phyloP scores from a whole-genome alignment of 1,140 invertebrate genomes.

The Agrypnia vestita region DNA sequence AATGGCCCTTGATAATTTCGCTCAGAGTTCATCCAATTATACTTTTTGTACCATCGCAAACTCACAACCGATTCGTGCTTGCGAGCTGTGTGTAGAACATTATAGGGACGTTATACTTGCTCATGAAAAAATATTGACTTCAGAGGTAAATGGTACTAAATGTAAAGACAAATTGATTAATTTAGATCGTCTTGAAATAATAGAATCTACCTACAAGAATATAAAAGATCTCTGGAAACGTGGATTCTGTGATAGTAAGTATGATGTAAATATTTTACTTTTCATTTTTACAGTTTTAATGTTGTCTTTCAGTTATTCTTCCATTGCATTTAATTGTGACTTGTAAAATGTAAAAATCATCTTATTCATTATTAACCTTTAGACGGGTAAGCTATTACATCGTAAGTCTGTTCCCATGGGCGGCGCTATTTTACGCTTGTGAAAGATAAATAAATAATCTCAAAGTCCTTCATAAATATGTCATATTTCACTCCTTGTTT shows the following conservation, averaged over 20 bases:
- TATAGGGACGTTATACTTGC: conserved; percentile 70
- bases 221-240: conserved; percentile 71
- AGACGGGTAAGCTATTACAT: too few relatives aligned
- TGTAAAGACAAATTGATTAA: conserved; percentile 72
- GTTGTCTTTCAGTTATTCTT: too few relatives aligned
- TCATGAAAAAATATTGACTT: conserved; percentile 69
- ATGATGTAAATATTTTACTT: neutral
- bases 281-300: too few relatives aligned
- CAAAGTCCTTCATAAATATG: too few relatives aligned
- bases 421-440: too few relatives aligned
- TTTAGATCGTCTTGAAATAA: conserved; percentile 73
- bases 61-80: conserved; percentile 73
- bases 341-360: too few relatives aligned
- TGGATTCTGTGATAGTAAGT: conserved; percentile 74
- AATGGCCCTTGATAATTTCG: conserved; percentile 67
- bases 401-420: too few relatives aligned
- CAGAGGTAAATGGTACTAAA: conserved; percentile 69
- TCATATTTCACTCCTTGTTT: too few relatives aligned
- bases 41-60: conserved; percentile 72
- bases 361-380: too few relatives aligned
- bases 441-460: too few relatives aligned
- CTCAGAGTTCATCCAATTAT: conserved; percentile 70
- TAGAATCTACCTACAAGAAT: conserved; percentile 71
- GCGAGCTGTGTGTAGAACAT: conserved; percentile 71
- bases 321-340: too few relatives aligned